These are phyloP conservation scores for Prunella fulvescens DNA, from an alignment of 2,113 vertebrate genomes.

Conservation along the genomic window DNA sequence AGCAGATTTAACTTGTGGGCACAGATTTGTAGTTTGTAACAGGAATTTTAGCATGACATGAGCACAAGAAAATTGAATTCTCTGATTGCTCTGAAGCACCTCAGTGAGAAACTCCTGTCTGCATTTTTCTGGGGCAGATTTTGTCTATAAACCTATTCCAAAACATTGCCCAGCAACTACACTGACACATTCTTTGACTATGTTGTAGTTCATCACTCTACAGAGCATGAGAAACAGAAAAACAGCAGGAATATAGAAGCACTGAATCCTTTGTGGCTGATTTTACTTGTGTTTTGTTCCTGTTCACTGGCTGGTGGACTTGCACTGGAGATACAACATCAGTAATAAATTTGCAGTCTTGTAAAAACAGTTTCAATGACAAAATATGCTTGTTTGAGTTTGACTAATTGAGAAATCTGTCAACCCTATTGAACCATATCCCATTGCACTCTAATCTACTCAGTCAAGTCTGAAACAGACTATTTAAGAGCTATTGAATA, in stretches of 20 bases:
- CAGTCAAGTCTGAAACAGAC: not conserved
- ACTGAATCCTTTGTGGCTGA: not conserved
- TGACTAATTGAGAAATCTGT: not conserved
- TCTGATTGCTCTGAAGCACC: not conserved
- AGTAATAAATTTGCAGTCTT: not conserved
- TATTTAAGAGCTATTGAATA: not conserved
- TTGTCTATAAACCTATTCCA: not conserved
- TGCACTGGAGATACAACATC: not conserved
- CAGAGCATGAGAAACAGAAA: not conserved
- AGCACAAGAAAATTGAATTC: not conserved
- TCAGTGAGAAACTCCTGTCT: not conserved
- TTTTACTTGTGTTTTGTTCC: not conserved
- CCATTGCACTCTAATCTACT: not conserved
- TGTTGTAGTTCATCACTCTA: not conserved
- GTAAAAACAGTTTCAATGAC: not conserved
- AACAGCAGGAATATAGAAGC: not conserved
- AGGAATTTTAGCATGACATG: not conserved
- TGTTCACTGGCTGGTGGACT: not conserved
- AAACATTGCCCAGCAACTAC: not conserved
- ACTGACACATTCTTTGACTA: accelerated
- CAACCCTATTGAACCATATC: not conserved
- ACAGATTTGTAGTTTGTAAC: not conserved
- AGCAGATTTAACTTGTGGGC: not conserved
- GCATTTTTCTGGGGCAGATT: not conserved
- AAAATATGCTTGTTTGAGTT: not conserved